Evolutionary conservation across 2,888 invertebrate genomes (phyloP).

Genomic region (Dendrolimus pini): DNA sequence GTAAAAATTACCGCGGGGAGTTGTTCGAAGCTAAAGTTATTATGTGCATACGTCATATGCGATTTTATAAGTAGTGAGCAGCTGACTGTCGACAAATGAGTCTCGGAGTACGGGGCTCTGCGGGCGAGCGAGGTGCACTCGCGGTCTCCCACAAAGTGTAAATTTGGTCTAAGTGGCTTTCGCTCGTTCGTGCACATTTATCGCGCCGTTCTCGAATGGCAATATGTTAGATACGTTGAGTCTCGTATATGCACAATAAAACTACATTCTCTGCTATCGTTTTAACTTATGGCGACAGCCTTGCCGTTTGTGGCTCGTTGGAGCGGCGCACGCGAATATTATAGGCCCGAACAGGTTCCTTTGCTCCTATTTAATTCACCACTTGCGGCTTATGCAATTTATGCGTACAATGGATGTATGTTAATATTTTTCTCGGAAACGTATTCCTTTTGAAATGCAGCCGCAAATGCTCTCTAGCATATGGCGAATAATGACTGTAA

Average conservation of each 20-base stretch:
- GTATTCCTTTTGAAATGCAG: slow-evolving; percentile 29
- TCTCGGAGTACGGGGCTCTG: slow-evolving; percentile 27
- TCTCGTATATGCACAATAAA: slow-evolving; percentile 57
- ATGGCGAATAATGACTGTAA: neutral
- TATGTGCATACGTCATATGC: slow-evolving; percentile 17
- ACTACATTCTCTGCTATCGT: slow-evolving; percentile 58
- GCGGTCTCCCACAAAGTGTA: slow-evolving; percentile 74
- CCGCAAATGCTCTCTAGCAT: slow-evolving; percentile 13
- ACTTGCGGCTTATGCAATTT: slow-evolving; percentile 68
- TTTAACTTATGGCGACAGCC: slow-evolving; percentile 64
- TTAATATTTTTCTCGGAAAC: slow-evolving; percentile 38
- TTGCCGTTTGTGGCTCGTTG: slow-evolving; percentile 53
- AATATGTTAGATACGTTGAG: slow-evolving; percentile 55
- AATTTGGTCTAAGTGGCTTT: slow-evolving; percentile 74
- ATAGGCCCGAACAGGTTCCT: slow-evolving; percentile 61
- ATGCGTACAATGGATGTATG: slow-evolving; percentile 48
- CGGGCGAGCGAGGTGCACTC: slow-evolving; percentile 37
- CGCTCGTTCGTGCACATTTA: slow-evolving; percentile 69
- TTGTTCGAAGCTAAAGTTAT: slow-evolving; percentile 19
- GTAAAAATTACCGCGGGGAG: slow-evolving; percentile 12
- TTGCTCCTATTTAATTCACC: slow-evolving; percentile 66
- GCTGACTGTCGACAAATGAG: slow-evolving; percentile 48
- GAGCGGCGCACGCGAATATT: slow-evolving; percentile 47
- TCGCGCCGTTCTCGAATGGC: slow-evolving; percentile 50
- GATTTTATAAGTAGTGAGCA: slow-evolving; percentile 44